Evolutionary conservation across 2,797 vertebrate species (phyloP).

Genomic region (Ara ararauna): DNA sequence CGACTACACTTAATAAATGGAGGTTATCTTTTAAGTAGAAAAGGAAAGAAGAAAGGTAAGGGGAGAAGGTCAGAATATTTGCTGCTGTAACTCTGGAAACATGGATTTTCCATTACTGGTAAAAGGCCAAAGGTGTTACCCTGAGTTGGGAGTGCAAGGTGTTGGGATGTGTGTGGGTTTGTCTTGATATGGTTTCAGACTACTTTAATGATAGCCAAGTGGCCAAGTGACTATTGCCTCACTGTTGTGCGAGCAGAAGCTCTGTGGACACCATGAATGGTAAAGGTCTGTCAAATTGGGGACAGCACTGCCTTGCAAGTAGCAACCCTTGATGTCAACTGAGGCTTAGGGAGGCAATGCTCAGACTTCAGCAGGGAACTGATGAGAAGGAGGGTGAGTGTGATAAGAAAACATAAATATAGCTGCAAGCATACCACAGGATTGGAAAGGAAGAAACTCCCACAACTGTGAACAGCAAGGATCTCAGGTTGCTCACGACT

Average conservation of each 20-base stretch:
- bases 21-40: neutral
- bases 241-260: neutral
- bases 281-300: neutral
- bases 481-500: neutral
- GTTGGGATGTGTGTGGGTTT: neutral
- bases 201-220: neutral
- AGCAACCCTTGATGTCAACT: neutral
- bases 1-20: neutral
- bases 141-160: neutral
- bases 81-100: neutral
- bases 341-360: neutral
- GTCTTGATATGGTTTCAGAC: neutral
- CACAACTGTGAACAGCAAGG: neutral
- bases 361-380: neutral
- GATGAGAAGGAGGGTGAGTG: neutral
- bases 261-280: neutral
- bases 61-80: neutral
- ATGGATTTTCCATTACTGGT: neutral
- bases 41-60: neutral
- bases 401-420: neutral
- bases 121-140: neutral
- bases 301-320: neutral
- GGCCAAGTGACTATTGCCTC: neutral
- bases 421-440: neutral
- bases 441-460: slow-evolving; percentile 31